Evolutionary conservation across 2,797 vertebrate species (phyloP), one percentile per base, ranked within the genome.

Genomic region (Xiphorhynchus erythropygius): DNA sequence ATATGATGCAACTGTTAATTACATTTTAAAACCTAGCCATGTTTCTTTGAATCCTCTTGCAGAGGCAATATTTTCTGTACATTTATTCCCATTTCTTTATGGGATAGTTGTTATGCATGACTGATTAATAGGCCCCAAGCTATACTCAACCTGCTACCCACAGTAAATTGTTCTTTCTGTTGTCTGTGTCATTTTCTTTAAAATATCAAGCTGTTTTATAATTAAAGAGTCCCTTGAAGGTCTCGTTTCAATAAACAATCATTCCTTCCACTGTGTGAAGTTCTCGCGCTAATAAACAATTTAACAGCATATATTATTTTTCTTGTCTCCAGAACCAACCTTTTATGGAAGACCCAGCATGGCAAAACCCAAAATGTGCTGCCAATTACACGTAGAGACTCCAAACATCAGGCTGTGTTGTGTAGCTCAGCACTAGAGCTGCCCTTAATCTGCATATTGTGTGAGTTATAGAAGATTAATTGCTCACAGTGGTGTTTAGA

Each of bases 141-240:
- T 90, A 71, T 68, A 88, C 79, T 94, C 91, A 97, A 97, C 94
- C 89, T 93, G 93, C 80, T 75, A 88, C 89, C 82, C 94, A 57
- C 46, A 88, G 73, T 71, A 94, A 97, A 95, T 94, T 55, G 89
- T 88, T 94, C 91, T 93, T 94, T 84, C 69, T 57, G 46, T 64
- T 75, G 65, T 59, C 57, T 88, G 44, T 95, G 87, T 94, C 87
- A 78, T 95, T 90, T 81, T 81, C 94, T 86, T 94, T 95, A 92
- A 94, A 93, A 96, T 44, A 94, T 87, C 95, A 97, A 95, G 96
- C 94, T 96, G 91, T 60, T 97, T 95, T 78, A 93, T 95, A 97
- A 96, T 96, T 95, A 97, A 95, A 90, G 93, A 93, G 62, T 91
- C 80, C 94, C 93, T 96, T 56, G 88, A 94, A 96, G 94, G 85